phyloP scores from a whole-genome alignment of 2,797 vertebrate genomes.

The Molossus molossus region DNA sequence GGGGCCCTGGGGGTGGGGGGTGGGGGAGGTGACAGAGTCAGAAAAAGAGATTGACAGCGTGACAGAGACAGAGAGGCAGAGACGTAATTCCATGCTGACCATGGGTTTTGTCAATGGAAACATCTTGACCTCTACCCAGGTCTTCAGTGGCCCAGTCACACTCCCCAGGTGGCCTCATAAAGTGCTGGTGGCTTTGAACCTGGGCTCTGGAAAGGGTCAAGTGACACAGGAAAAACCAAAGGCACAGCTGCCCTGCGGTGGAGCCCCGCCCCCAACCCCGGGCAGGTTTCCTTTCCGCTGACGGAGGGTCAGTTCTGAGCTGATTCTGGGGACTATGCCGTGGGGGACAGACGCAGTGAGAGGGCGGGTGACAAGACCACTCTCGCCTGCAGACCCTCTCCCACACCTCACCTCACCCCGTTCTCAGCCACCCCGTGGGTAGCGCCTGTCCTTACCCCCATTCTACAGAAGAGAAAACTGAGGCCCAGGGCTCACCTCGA shows the following conservation, averaged over 20 bases:
- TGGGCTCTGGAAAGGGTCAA: neutral
- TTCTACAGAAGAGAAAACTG: neutral
- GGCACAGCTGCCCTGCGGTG: neutral
- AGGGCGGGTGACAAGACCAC: neutral
- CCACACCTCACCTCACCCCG: rapidly evolving
- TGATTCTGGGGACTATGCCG: rapidly evolving
- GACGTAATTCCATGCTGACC: rapidly evolving
- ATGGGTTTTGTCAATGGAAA: neutral
- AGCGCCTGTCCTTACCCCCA: neutral
- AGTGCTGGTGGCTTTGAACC: neutral
- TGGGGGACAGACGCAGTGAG: neutral
- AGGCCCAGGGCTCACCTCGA: neutral
- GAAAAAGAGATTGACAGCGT: too few relatives aligned
- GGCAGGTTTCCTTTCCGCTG: neutral
- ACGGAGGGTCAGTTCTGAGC: too few relatives aligned
- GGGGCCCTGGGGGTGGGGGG: rapidly evolving
- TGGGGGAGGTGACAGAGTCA: neutral
- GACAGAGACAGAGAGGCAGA: rapidly evolving
- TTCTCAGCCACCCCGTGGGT: rapidly evolving
- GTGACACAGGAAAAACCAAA: neutral
- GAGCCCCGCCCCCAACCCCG: neutral
- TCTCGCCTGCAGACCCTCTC: neutral
- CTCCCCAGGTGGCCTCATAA: neutral
- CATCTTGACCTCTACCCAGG: neutral
- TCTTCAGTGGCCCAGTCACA: neutral